These are phyloP conservation scores for Nycticryphes semicollaris DNA, from an alignment of 2,113 vertebrate species.

Conservation along the genomic window DNA sequence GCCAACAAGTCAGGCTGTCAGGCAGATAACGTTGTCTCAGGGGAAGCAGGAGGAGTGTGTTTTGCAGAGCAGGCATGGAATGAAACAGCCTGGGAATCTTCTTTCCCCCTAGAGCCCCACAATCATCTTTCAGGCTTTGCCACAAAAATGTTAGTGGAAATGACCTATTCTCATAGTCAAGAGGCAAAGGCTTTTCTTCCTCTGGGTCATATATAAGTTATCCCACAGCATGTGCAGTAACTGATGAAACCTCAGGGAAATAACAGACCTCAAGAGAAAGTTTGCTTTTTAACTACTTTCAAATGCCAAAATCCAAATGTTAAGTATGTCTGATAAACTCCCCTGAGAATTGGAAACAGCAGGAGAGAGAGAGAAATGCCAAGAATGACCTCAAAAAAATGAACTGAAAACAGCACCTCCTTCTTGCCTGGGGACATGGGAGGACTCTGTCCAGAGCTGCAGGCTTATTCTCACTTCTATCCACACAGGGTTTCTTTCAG, in stretches of 20 bases:
- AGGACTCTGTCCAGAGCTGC: neutral
- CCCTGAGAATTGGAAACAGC: neutral
- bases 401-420: neutral
- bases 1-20: neutral
- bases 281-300: conserved; percentile 29
- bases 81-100: neutral
- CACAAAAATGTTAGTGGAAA: neutral
- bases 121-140: neutral
- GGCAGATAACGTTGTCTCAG: neutral
- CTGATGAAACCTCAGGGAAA: conserved; percentile 32
- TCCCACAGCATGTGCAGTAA: neutral
- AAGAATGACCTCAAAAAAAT: conserved; percentile 9
- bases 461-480: neutral
- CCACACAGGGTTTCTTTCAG: neutral
- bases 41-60: neutral
- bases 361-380: neutral
- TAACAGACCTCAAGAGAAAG: conserved; percentile 21
- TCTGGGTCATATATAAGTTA: neutral
- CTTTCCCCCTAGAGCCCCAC: neutral
- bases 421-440: neutral
- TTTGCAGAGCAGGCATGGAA: neutral
- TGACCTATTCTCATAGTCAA: neutral
- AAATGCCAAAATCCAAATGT: neutral
- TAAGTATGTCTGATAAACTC: neutral
- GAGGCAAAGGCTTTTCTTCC: neutral